phyloP scores from a whole-genome alignment of 2,797 vertebrate genomes.

The Prunella strophiata region DNA sequence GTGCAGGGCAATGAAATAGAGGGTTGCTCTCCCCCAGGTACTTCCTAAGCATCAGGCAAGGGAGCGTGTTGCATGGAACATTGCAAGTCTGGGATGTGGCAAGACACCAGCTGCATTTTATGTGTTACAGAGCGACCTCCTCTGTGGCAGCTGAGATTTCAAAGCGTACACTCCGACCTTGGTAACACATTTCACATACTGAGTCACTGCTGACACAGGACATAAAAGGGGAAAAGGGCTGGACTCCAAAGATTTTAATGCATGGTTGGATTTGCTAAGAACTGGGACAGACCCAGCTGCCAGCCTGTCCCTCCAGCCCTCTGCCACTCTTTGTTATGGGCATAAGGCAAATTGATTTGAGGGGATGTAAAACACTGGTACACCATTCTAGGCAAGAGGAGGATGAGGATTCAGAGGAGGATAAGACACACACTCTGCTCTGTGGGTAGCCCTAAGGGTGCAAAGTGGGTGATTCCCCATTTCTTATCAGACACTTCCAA shows the following conservation, averaged over 20 bases:
- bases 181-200: not conserved
- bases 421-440: not conserved
- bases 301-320: not conserved
- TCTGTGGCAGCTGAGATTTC: slow-evolving; percentile 46
- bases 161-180: not conserved
- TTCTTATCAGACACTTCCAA: not conserved
- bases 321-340: not conserved
- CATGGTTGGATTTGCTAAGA: not conserved
- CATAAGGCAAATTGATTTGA: not conserved
- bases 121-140: slow-evolving; percentile 36
- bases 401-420: not conserved
- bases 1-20: not conserved
- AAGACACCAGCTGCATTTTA: slow-evolving; percentile 22
- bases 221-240: not conserved
- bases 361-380: not conserved
- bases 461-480: not conserved
- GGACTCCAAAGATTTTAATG: not conserved
- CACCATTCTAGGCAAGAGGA: not conserved
- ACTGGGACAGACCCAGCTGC: not conserved
- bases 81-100: slow-evolving; percentile 52
- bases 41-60: not conserved
- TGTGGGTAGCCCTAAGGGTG: not conserved
- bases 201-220: not conserved
- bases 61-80: slow-evolving; percentile 1
- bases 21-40: not conserved